phyloP scores from a whole-genome alignment of 2,888 invertebrate species.

The Agrilus biguttatus region DNA sequence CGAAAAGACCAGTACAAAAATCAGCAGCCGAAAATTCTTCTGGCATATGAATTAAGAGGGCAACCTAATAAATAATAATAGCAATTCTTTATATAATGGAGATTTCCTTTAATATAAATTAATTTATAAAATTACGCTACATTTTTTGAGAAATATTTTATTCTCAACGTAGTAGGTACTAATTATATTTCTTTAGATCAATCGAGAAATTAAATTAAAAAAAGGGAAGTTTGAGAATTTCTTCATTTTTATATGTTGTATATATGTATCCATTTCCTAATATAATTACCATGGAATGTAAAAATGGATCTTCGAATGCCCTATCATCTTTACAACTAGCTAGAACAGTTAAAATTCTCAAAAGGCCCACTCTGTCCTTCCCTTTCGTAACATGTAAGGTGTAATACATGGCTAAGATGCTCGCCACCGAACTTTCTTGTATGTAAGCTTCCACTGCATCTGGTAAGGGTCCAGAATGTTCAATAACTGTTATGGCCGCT shows the following conservation, averaged over 20 bases:
- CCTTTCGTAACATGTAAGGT: slow-evolving; percentile 75
- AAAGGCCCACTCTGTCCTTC: slow-evolving; percentile 64
- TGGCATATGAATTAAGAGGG: slow-evolving; percentile 70
- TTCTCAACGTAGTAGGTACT: no score
- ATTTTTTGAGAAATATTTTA: no score
- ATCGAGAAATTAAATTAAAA: no score
- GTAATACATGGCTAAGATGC: slow-evolving; percentile 89
- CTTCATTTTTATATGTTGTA: no score
- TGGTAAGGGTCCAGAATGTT: slow-evolving; percentile 84
- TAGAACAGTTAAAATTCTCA: slow-evolving; percentile 78
- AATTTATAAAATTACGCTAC: no score
- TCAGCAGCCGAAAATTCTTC: slow-evolving; percentile 91
- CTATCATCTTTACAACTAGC: slow-evolving; percentile 84
- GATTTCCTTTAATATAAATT: no score
- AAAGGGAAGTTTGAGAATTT: no score
- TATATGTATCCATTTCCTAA: no score
- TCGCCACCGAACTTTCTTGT: slow-evolving; percentile 80
- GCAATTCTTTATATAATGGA: no score
- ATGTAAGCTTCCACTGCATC: slow-evolving; percentile 89
- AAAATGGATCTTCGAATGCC: slow-evolving; percentile 88
- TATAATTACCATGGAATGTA: slow-evolving; percentile 74
- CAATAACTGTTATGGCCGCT: slow-evolving; percentile 83
- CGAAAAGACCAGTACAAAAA: slow-evolving; percentile 88
- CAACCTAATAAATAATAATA: slow-evolving; percentile 39
- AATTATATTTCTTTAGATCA: no score